These are phyloP conservation scores for Volucella bombylans DNA, from an alignment of 2,888 invertebrate species.

Conservation along the genomic window DNA sequence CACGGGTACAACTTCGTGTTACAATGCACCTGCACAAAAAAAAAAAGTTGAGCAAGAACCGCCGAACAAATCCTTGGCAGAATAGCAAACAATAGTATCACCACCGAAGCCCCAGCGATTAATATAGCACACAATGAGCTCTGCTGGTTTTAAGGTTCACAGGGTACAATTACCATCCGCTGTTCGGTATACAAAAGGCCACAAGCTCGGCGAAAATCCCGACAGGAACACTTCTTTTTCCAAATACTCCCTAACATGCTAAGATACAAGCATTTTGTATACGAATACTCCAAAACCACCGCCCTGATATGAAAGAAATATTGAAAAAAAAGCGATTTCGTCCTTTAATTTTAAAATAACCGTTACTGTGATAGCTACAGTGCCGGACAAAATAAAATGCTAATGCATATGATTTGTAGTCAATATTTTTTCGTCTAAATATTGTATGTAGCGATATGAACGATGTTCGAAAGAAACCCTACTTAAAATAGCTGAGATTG, in stretches of 20 bases:
- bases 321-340: conserved; percentile 60
- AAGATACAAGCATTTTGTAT: conserved; percentile 49
- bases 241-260: conserved; percentile 49
- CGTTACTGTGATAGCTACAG: no score
- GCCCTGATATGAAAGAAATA: conserved; percentile 26
- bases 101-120: conserved; percentile 50
- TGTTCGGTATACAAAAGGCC: conserved; percentile 53
- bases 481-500: no score
- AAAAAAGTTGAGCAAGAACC: conserved; percentile 38
- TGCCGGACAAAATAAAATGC: no score
- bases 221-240: conserved; percentile 50
- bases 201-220: background rate
- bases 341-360: conserved; percentile 34
- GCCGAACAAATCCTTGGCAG: conserved; percentile 71
- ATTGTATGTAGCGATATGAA: no score
- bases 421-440: no score
- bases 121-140: conserved; percentile 63
- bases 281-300: background rate
- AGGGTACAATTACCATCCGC: conserved; percentile 27
- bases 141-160: conserved; percentile 57
- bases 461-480: no score
- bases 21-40: conserved; percentile 69
- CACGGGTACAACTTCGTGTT: conserved; percentile 69
- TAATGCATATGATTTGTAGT: no score
- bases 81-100: conserved; percentile 63